These are phyloP conservation scores for Tragelaphus buxtoni DNA, from an alignment of 2,113 vertebrate genomes.

Conservation along the genomic window DNA sequence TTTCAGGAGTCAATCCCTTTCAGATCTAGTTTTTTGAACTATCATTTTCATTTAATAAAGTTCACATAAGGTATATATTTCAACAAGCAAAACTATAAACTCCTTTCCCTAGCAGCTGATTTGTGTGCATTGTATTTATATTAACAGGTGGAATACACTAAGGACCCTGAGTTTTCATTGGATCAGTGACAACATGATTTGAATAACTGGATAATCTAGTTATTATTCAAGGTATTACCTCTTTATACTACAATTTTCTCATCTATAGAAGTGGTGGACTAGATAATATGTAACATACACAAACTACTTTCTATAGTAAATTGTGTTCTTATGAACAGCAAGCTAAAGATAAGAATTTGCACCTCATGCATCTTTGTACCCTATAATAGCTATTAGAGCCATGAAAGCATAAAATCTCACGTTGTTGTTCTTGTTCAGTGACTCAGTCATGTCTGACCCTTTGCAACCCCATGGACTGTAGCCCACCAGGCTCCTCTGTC, in stretches of 20 bases:
- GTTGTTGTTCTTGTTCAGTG: neutral
- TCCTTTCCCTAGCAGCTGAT: neutral
- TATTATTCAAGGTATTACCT: neutral
- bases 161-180: neutral
- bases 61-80: neutral
- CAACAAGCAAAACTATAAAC: neutral
- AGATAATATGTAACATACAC: neutral
- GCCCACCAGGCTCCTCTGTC: neutral
- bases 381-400: neutral
- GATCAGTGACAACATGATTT: neutral
- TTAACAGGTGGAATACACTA: neutral
- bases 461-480: neutral
- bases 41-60: neutral
- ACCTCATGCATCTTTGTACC: neutral
- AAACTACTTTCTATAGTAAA: neutral
- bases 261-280: neutral
- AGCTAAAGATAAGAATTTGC: neutral
- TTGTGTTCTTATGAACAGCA: neutral
- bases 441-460: neutral
- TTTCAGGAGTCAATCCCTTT: constrained; percentile 28
- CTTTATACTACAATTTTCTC: neutral
- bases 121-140: neutral
- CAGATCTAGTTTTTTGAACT: neutral
- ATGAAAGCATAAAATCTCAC: neutral
- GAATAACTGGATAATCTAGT: neutral